Evolutionary conservation across 2,113 vertebrate genomes (phyloP).

Genomic region (Hiodon tergisus): DNA sequence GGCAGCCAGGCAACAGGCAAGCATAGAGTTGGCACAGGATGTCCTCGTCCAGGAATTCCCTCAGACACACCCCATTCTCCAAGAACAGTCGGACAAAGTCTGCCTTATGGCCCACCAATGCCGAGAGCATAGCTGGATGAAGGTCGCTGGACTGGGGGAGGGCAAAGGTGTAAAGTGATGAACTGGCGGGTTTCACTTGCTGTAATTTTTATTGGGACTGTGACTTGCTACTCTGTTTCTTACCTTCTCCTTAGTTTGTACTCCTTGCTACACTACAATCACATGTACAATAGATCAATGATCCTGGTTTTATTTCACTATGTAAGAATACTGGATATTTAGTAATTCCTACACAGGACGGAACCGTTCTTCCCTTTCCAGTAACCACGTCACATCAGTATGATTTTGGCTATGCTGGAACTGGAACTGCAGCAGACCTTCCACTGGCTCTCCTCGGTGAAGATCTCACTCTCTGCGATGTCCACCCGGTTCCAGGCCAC

Average conservation of each 20-base stretch:
- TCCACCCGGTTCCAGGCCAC: slow-evolving; percentile 94
- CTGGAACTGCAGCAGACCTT: slow-evolving; percentile 59
- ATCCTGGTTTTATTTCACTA: no score
- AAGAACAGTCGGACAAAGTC: slow-evolving; percentile 86
- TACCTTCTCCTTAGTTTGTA: no score
- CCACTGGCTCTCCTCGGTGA: slow-evolving; percentile 84
- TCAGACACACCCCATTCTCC: slow-evolving; percentile 79
- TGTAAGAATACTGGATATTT: no score
- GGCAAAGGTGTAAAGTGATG: slow-evolving; percentile 8
- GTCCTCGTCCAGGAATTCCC: slow-evolving; percentile 72
- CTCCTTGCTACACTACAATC: not conserved
- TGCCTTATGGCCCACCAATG: slow-evolving; percentile 82
- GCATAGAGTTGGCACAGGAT: slow-evolving; percentile 74
- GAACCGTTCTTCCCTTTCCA: not conserved
- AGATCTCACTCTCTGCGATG: slow-evolving; percentile 86
- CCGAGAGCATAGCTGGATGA: slow-evolving; percentile 76
- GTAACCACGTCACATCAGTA: not conserved
- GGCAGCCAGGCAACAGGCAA: slow-evolving; percentile 67
- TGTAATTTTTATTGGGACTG: no score
- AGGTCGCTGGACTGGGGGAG: slow-evolving; percentile 75
- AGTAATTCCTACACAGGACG: not conserved
- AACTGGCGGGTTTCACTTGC: not conserved
- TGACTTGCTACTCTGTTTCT: no score
- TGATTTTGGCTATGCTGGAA: not conserved
- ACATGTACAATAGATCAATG: not conserved